Evolutionary conservation across 2,888 invertebrate genomes (phyloP).

Genomic region (Phyto melanocephala): DNA sequence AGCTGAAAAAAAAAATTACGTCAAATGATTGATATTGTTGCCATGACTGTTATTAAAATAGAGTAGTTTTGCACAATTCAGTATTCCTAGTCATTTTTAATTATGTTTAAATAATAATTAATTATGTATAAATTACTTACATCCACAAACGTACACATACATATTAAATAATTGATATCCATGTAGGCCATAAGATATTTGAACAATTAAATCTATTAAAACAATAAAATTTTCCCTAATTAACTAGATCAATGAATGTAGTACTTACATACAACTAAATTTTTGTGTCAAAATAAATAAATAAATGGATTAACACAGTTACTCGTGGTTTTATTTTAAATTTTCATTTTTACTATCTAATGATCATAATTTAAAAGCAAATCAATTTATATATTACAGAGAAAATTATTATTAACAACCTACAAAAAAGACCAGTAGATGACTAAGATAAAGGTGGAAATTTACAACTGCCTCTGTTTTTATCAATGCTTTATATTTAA

Average conservation of each 20-base stretch:
- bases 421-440: too few species aligned
- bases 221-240: conserved; percentile 5
- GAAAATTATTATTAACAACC: too few species aligned
- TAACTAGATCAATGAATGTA: conserved; percentile 56
- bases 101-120: neutral
- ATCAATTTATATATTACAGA: too few species aligned
- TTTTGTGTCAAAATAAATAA: conserved; percentile 63
- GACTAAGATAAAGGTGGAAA: too few species aligned
- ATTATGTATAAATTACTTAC: neutral
- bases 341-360: too few species aligned
- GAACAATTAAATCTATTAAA: conserved; percentile 32
- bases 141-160: neutral
- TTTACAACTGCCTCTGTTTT: too few species aligned
- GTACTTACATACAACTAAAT: conserved; percentile 40
- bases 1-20: neutral
- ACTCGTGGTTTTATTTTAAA: conserved; percentile 13
- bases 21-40: conserved; percentile 8
- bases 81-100: conserved; percentile 63
- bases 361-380: too few species aligned
- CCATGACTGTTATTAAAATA: conserved; percentile 33
- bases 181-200: conserved; percentile 4
- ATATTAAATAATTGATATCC: neutral
- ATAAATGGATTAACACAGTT: conserved; percentile 23
- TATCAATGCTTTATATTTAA: too few species aligned
- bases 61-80: conserved; percentile 55